Conservation (phyloP, 2,888 invertebrate genomes). For the Drosophila greeni region DNA sequence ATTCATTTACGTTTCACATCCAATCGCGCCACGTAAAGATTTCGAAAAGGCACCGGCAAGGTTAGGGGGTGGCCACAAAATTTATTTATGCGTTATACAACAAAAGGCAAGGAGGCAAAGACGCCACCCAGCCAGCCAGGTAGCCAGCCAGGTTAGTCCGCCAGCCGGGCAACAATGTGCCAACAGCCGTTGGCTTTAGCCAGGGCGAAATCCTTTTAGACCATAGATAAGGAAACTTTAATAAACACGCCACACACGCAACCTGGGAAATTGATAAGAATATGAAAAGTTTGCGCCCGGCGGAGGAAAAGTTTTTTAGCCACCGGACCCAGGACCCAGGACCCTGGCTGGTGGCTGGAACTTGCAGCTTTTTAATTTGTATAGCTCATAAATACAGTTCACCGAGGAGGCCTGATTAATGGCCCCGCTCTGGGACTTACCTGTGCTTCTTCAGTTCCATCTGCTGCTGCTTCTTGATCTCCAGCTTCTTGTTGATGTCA, state of each 20-base stretch:
- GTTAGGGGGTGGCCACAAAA: conserved; percentile 34
- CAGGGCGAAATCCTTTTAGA: conserved; percentile 66
- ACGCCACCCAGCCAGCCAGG: conserved; percentile 35
- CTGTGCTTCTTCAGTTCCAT: conserved; percentile 77
- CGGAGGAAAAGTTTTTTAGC: conserved; percentile 51
- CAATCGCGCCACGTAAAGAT: conserved; percentile 69
- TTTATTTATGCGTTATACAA: conserved; percentile 63
- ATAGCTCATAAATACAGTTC: conserved; percentile 61
- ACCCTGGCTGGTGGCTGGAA: conserved; percentile 41
- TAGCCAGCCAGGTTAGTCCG: background rate
- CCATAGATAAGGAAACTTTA: conserved; percentile 70
- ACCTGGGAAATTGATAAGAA: conserved; percentile 70
- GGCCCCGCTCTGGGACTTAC: conserved; percentile 58
- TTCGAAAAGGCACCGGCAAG: conserved; percentile 43
- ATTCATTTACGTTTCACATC: conserved; percentile 75
- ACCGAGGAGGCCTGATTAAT: conserved; percentile 48
- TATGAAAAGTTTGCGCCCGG: conserved; percentile 66
- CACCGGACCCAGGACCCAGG: conserved; percentile 2
- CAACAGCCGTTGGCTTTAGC: conserved; percentile 53
- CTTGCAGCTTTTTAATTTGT: conserved; percentile 64
- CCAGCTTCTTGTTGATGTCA: conserved; percentile 78
- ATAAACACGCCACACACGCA: conserved; percentile 73
- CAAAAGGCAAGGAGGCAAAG: conserved; percentile 56
- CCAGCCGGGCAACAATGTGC: conserved; percentile 60
- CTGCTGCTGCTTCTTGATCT: conserved; percentile 66